Evolutionary conservation across 2,888 invertebrate species (phyloP).

Genomic region (Mesorhabditis spiculigera): DNA sequence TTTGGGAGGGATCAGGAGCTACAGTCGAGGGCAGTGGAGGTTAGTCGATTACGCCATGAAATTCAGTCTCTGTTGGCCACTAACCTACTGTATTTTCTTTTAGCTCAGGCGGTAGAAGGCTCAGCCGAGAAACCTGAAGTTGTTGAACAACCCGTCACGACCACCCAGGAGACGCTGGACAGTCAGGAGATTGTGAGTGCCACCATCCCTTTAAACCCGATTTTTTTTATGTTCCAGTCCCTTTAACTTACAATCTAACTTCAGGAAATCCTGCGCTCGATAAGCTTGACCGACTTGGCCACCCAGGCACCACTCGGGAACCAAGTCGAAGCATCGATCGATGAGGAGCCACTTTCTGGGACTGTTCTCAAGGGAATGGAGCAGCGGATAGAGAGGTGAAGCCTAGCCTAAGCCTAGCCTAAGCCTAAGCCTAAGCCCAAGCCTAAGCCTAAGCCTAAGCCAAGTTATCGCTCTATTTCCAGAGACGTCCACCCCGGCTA

Average conservation of each 20-base stretch:
- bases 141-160: background rate
- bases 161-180: conserved; percentile 1
- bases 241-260: background rate
- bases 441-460: no score
- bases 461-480: background rate
- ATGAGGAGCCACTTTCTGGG: background rate
- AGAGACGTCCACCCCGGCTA: background rate
- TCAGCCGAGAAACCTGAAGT: background rate
- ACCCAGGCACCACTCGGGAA: background rate
- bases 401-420: no score
- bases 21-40: conserved; percentile 2
- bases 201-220: no score
- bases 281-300: background rate
- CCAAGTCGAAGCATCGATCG: background rate
- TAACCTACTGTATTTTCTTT: background rate
- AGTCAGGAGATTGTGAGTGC: background rate
- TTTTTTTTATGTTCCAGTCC: no score
- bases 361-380: background rate
- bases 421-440: no score
- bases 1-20: background rate
- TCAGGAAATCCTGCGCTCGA: background rate
- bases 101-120: no score
- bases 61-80: background rate
- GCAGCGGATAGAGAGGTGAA: background rate
- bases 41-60: background rate